Base-by-base conservation (phyloP, 1,140 invertebrate genomes). In the Papilio glaucus region DNA sequence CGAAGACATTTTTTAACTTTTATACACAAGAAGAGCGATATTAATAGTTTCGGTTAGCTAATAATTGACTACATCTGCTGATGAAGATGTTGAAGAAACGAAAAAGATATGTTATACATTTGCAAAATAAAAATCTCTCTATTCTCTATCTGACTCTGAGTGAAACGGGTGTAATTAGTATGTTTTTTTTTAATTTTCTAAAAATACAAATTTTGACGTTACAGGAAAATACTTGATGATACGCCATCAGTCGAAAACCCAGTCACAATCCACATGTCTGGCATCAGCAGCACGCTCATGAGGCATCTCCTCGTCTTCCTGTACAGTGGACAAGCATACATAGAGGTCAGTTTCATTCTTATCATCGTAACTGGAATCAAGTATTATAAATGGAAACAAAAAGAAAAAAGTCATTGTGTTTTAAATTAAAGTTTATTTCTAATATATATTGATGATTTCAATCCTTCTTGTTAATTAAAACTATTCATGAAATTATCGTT, bases 251-350 rank as follows among this genome's bases (percentile, higher is more conserved):
- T 95, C 89, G 94, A 96, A 90, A 93, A 95, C 90, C 93, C 94
- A 80, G 95, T 96, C 89, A 96, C 96, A 41, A 96, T 97, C 68
- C 96, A 97, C 85, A 95, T 97, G 81, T 97, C 97, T 6, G 97
- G 97, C 74, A 96, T 97, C 41, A 95, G 6, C 86, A 96, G 95
- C 77, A 95, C 94, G 45, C 96, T 97, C 83, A 95, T 97, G 88
- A 95, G 95, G 88, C 96, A 96, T 85, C 94, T 97, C 63, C 94
- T 97, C 75, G 96, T 97, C 83, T 97, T 97, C 86, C 91, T 97
- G 61, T 97, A 97, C 84, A 97, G 97, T 75, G 97, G 97, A 70
- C 96, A 97, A 91, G 96, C 96, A 76, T 96, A 96, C 73, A 96
- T 97, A 78, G 95, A 96, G 92, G 96, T 96, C 92, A 87, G 89